Base-by-base conservation (phyloP, 2,797 vertebrate species). In the Cyprinodon diabolis region DNA sequence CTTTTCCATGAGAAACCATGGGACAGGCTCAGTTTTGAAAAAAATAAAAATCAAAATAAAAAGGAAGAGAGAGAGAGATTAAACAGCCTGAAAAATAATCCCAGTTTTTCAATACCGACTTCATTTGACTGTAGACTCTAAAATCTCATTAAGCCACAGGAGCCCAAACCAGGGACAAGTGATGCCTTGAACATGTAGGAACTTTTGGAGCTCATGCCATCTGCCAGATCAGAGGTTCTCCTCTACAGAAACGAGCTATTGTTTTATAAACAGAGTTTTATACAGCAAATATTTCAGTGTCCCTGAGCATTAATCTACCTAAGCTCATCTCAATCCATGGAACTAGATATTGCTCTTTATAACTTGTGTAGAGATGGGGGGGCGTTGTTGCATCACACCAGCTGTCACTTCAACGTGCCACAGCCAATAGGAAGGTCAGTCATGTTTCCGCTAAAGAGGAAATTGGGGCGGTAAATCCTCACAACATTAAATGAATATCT, bases 331-430 rank as follows among this genome's bases (percentile, higher is more conserved):
- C 88, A 93, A 92, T 93, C 91, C 92, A 88, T 86, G 81, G 94
- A 93, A 90, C 81, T 87, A 91, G 93, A 95, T 95, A 94, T 94
- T 95, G 91, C 94, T 95, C 93, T 95, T 95, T 94, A 94, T 92
- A 91, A 91, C 91, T 93, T 89, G 86, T 89, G 87, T 83, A 74
- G 88, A 79, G 81, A 88, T 68, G 90, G 86, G 90, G 87, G 84
- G 86, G 80, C 79, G 83, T 87, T 86, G 81, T 95, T 95, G 90
- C 93, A 92, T 95, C 95, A 94, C 84, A 84, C 90, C 91, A 93
- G 92, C 93, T 95, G 94, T 93, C 91, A 84, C 85, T 87, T 80
- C 84, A 84, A 85, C 88, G 85, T 89, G 91, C 40, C 86, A 79
- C 86, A 75, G 85, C 87, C 87, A 91, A 85, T 88, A 79, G 82